Evolutionary conservation across 1,140 invertebrate species (phyloP).

Genomic region (Ostrea edulis): DNA sequence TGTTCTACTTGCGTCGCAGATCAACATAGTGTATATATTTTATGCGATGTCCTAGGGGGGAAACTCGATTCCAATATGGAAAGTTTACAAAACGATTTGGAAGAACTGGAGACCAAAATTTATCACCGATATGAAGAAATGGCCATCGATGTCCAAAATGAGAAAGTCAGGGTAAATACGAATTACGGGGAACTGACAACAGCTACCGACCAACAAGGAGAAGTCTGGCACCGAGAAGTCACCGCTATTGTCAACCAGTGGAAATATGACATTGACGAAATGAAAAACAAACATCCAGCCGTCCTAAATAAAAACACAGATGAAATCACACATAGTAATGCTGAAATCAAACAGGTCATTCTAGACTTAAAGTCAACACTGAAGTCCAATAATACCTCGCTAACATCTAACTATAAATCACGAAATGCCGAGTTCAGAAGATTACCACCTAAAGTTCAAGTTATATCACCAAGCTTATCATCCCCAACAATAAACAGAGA

Average conservation of each 20-base stretch:
- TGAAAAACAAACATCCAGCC: background rate
- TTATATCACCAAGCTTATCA: background rate
- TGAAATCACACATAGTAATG: background rate
- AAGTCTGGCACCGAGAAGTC: background rate
- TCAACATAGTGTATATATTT: background rate
- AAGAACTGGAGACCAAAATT: background rate
- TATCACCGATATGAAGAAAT: background rate
- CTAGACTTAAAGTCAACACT: background rate
- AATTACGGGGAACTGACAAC: background rate
- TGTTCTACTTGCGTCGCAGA: background rate
- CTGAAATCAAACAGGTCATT: conserved; percentile 5
- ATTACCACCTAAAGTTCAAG: background rate
- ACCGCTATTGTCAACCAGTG: background rate
- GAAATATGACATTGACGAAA: background rate
- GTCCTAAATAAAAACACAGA: background rate
- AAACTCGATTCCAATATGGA: background rate
- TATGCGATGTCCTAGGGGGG: background rate
- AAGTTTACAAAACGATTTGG: background rate
- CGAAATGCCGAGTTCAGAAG: background rate
- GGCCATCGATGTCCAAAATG: background rate
- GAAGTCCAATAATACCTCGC: background rate
- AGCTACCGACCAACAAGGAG: conserved; percentile 1
- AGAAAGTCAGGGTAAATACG: background rate
- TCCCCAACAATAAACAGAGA: background rate
- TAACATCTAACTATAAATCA: background rate